A percentile compares a stretch with the other conserved stretches of the same genome.
Conservation (phyloP, 2,888 invertebrate species). For the Pseudeuparius sepicola region DNA sequence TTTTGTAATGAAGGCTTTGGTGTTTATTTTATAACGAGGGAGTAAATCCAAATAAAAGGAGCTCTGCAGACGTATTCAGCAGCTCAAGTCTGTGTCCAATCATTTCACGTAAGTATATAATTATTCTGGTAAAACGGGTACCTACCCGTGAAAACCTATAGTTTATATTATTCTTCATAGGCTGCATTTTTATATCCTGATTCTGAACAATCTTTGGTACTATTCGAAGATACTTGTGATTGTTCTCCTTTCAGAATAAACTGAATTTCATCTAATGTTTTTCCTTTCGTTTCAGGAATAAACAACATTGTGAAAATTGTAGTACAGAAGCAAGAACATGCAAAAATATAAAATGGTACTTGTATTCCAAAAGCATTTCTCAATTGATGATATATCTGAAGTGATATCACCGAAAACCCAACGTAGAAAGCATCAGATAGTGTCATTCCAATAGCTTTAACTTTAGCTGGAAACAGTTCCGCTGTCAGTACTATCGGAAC, state of each 20-base stretch:
- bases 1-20: too few species aligned
- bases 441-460: conserved; percentile 39
- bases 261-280: conserved; percentile 24
- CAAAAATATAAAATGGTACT: conserved; percentile 37
- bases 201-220: not conserved
- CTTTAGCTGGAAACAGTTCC: conserved; percentile 37
- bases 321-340: conserved; percentile 32
- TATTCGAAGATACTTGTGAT: too few species aligned
- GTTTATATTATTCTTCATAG: too few species aligned
- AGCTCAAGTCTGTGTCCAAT: too few species aligned
- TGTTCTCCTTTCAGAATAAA: conserved; percentile 21
- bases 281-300: conserved; percentile 33
- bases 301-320: conserved; percentile 33
- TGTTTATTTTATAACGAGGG: not conserved
- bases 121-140: too few species aligned
- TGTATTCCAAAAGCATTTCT: conserved; percentile 30
- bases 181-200: not conserved
- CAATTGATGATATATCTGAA: conserved; percentile 33
- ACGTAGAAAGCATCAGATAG: conserved; percentile 36
- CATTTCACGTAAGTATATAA: too few species aligned
- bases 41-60: too few species aligned
- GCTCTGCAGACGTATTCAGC: too few species aligned
- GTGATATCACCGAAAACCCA: conserved; percentile 33
- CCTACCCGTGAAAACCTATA: too few species aligned
- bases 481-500: conserved; percentile 38